Base-by-base conservation (phyloP, 2,797 vertebrate species). In the Leptoclinus maculatus region DNA sequence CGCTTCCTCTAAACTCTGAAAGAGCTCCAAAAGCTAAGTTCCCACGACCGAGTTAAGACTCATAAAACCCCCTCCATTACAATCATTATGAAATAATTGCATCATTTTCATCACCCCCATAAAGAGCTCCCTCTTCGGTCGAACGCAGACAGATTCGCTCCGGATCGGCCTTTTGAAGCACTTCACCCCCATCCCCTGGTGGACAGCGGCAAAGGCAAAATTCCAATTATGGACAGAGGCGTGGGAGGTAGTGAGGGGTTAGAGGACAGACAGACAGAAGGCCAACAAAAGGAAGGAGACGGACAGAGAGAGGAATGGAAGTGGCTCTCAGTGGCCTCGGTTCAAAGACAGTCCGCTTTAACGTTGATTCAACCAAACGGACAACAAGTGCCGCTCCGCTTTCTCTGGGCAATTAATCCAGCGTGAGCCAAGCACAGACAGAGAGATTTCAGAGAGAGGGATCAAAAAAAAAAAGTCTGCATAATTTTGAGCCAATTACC, bases 401-500 rank as follows among this genome's bases (percentile, higher is more conserved):
- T 83, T 82, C 87, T 85, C 82, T 3, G n/a, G 75, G 84, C 78
- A 87, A 91, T 92, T 90, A 83, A 90, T 92, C 91, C 84, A 84
- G 60, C 51, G 49, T 56, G 82, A 87, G 87, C 62, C 66, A 0
- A 72, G 83, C 45, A 69, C 70, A 82, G 84, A 76, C 83, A 87
- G 88, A 87, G 88, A 88, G 80, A 83, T 86, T 88, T 87, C 79
- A 90, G 71, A 76, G 72, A 83, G 72, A 82, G 71, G 39, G 75
- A 86, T 86, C 84, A 86, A 19, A 45, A 45, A 19, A 87, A 83
- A 43, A 64, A 88, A 89, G 89, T 87, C 89, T 88, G 82, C 79
- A 89, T 91, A 66, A 76, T 87, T 81, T 85, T 49, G 72, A 88
- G 74, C 84, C 91, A 92, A 93, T 93, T 92, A 93, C 75, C 16